phyloP scores from a whole-genome alignment of 2,113 vertebrate species.

The Riparia riparia region DNA sequence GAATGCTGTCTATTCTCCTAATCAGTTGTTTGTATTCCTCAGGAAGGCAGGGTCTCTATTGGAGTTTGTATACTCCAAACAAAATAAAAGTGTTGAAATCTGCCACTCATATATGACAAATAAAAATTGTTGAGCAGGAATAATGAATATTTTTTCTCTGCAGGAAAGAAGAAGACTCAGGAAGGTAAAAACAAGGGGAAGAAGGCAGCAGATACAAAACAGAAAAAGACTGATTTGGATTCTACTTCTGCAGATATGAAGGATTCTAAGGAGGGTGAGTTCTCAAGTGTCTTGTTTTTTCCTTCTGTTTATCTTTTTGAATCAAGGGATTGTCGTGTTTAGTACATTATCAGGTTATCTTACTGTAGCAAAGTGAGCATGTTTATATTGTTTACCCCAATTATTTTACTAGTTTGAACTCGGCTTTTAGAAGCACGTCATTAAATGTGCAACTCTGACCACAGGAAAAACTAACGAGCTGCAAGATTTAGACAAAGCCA shows the following conservation, averaged over 20 bases:
- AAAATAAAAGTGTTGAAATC: background rate
- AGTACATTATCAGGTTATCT: background rate
- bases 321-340: background rate
- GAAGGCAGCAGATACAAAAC: conserved; percentile 58
- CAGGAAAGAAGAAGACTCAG: conserved; percentile 82
- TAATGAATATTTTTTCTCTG: background rate
- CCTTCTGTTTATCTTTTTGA: background rate
- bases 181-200: conserved; percentile 78
- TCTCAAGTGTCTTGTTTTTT: background rate
- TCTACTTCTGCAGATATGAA: conserved; percentile 83
- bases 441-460: background rate
- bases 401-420: background rate
- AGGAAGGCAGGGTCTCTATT: background rate
- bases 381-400: background rate
- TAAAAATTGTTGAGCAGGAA: background rate
- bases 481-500: background rate
- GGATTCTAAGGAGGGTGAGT: conserved; percentile 86
- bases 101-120: background rate
- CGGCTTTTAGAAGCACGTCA: background rate
- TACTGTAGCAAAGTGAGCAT: background rate
- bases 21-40: background rate
- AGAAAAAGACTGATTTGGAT: conserved; percentile 76
- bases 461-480: background rate
- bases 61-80: background rate
- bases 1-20: background rate